Evolutionary conservation across 2,113 vertebrate species (phyloP), one percentile per base, ranked within the genome.

Genomic region (Psophia crepitans): DNA sequence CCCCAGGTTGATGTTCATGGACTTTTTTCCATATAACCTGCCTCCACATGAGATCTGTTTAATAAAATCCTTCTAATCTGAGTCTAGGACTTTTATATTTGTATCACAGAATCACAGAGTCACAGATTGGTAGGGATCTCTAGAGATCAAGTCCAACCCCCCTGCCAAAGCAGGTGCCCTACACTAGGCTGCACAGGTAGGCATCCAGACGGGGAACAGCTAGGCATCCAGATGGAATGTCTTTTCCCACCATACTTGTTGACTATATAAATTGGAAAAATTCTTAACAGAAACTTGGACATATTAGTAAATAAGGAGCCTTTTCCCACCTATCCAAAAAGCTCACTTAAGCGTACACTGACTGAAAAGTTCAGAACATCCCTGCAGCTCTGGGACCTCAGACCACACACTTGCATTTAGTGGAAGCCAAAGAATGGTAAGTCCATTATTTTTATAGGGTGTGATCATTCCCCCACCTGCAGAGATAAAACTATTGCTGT

Each of bases 361-460:
- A 65, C 22, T 70, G 28, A 64, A 91, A 89, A 71, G 81, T 92
- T 91, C 86, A 93, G 90, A 93, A 84, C 92, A 94, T 69, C 44
- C 84, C 63, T 77, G 90, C 61, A 90, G 79, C 88, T 93, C 58
- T 90, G 93, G 77, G 81, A 90, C 70, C 69, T 89, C 74, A 89
- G 96, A 94, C 95, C 96, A 96, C 96, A 96, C 96, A 96, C 81
- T 87, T 5, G 0, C 44, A 26, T 70, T 65, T 70, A 46, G 24
- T 80, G n/a, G 78, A 91, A 89, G 93, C 92, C 95, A 96, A 96
- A 74, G 71, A 94, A 96, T 39, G 58, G 30, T n/a, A 91, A 90
- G 22, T 22, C 33, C 79, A 43, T 97, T 96, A 90, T 95, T 92
- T 97, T 92, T 80, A 83, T 46, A 95, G 95, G 90, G 95, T 89